These are phyloP conservation scores for Xenopus laevis DNA, from an alignment of 2,113 vertebrate genomes.

Conservation along the genomic window DNA sequence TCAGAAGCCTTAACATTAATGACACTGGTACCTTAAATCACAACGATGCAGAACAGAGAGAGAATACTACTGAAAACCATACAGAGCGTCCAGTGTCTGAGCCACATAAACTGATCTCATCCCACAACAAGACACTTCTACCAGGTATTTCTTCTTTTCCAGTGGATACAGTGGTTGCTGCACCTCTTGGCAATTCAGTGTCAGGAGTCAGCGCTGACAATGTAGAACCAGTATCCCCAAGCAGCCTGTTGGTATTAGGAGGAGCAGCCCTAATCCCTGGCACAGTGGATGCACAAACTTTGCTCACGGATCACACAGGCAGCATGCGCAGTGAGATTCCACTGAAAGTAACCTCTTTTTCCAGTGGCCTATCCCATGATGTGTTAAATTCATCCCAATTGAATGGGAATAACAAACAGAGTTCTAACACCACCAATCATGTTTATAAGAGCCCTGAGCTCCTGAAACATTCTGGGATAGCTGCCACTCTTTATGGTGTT, in stretches of 20 bases:
- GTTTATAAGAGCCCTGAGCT: conserved; percentile 40
- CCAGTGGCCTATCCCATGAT: conserved; percentile 38
- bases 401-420: conserved; percentile 20
- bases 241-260: not conserved
- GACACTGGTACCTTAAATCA: not conserved
- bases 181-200: conserved; percentile 3
- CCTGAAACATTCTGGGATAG: conserved; percentile 21
- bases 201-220: conserved; percentile 31
- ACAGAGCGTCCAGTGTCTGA: not conserved
- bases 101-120: conserved; percentile 9
- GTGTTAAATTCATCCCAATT: conserved; percentile 23
- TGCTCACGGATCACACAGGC: not conserved
- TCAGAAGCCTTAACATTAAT: not conserved
- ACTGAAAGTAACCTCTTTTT: conserved; percentile 44
- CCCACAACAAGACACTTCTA: not conserved
- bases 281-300: conserved; percentile 13
- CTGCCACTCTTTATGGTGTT: conserved; percentile 14
- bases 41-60: not conserved
- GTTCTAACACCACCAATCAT: conserved; percentile 21
- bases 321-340: conserved; percentile 12
- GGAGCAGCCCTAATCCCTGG: conserved; percentile 14
- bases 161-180: fast-evolving
- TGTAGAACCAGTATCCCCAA: conserved; percentile 8
- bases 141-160: conserved; percentile 63
- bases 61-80: not conserved